Conservation (phyloP, 1,140 invertebrate species). For the Ephestia elutella region DNA sequence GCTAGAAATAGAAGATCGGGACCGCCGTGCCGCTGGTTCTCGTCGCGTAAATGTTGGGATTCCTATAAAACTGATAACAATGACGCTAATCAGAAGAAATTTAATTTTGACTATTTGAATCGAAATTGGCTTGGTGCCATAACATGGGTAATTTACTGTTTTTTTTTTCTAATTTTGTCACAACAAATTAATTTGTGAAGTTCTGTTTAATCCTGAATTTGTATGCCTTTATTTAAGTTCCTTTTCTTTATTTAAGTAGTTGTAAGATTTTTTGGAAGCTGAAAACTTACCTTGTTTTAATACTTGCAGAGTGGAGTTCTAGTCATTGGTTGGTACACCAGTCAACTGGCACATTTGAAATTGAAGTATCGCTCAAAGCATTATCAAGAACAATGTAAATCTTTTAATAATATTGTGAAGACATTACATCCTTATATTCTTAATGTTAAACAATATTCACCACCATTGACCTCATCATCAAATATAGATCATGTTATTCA, state of each 20-base stretch:
- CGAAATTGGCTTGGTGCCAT: conserved; percentile 70
- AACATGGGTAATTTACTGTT: conserved; percentile 55
- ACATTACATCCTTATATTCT: conserved; percentile 34
- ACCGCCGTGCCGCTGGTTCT: conserved; percentile 44
- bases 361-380: conserved; percentile 38
- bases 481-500: conserved; percentile 32
- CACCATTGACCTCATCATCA: conserved; percentile 19
- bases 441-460: conserved; percentile 27
- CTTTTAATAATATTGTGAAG: conserved; percentile 26
- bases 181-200: no score
- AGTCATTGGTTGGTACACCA: conserved; percentile 69
- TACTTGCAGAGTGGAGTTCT: conserved; percentile 67
- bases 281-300: conserved; percentile 14
- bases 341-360: conserved; percentile 61
- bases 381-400: conserved; percentile 20
- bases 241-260: no score
- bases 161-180: neutral
- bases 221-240: no score
- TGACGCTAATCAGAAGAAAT: conserved; percentile 50
- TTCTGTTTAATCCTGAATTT: no score
- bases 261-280: no score
- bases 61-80: conserved; percentile 40
- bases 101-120: conserved; percentile 62
- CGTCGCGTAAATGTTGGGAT: conserved; percentile 44
- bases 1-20: conserved; percentile 41